A percentile compares a stretch with the other conserved stretches of the same genome.
phyloP scores from a whole-genome alignment of 2,888 invertebrate species.

The Polydrusus pterygomalis region DNA sequence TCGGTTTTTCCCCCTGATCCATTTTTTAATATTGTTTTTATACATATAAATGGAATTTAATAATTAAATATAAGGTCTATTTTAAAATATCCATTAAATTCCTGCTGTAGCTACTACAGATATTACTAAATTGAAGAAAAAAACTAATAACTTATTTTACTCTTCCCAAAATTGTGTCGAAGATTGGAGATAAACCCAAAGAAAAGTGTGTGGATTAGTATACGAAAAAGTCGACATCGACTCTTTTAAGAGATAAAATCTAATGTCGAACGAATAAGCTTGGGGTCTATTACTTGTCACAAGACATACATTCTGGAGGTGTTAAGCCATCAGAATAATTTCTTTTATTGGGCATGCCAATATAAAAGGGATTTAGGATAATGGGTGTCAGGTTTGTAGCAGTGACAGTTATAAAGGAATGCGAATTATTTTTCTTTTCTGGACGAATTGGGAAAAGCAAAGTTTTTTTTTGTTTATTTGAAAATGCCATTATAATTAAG shows the following conservation, averaged over 20 bases:
- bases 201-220: constrained; percentile 35
- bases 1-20: no score
- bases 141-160: not conserved
- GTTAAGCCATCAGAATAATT: constrained; percentile 52
- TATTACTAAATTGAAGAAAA: not conserved
- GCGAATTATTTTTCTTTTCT: constrained; percentile 11
- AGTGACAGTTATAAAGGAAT: constrained; percentile 27
- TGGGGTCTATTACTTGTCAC: constrained; percentile 51
- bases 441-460: not conserved
- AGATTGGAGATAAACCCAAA: constrained; percentile 13
- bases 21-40: no score
- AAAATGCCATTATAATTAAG: no score
- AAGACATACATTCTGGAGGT: constrained; percentile 49
- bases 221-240: constrained; percentile 60
- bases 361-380: constrained; percentile 50
- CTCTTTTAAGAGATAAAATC: constrained; percentile 63
- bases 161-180: not conserved
- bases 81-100: not conserved
- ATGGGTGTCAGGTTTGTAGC: constrained; percentile 26
- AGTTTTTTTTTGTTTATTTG: no score
- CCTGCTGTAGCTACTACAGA: not conserved
- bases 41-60: no score
- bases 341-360: constrained; percentile 53
- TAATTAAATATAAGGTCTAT: not conserved
- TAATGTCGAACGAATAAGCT: constrained; percentile 62